These are phyloP conservation scores for Rattus rattus DNA, from an alignment of 2,113 vertebrate species.

Conservation along the genomic window DNA sequence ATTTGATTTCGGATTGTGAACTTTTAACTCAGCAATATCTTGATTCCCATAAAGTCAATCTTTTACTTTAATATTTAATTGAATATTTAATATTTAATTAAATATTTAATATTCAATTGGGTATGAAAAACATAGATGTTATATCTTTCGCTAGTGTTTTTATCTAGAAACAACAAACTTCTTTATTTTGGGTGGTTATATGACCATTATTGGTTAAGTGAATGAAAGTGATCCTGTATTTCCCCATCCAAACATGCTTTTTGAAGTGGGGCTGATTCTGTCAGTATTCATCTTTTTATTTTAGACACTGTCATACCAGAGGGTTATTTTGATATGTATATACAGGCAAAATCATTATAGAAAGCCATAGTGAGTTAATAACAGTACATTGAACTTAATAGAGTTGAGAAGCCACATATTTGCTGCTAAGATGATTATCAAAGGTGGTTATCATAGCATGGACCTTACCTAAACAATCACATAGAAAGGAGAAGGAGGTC, in stretches of 20 bases:
- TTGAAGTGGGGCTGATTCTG: background rate
- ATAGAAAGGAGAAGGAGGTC: background rate
- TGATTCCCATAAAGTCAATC: background rate
- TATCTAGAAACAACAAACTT: background rate
- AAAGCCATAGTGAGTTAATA: accelerated
- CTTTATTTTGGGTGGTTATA: background rate
- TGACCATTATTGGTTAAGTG: background rate
- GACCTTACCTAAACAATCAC: background rate
- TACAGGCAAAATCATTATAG: background rate
- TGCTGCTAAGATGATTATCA: background rate
- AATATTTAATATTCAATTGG: background rate
- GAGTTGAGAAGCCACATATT: background rate
- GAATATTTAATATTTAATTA: background rate
- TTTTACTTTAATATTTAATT: background rate
- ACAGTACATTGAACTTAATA: accelerated
- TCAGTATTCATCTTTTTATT: background rate
- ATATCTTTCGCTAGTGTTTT: background rate
- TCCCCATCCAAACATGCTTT: no score
- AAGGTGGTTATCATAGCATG: background rate
- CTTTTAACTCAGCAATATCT: background rate
- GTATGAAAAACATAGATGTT: background rate
- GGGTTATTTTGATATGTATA: background rate
- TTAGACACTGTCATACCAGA: background rate
- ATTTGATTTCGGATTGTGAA: background rate
- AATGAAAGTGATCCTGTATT: background rate